Evolutionary conservation across 1,140 invertebrate genomes (phyloP), one percentile per base, ranked within the genome.

Genomic region (Dendroctonus ponderosae): DNA sequence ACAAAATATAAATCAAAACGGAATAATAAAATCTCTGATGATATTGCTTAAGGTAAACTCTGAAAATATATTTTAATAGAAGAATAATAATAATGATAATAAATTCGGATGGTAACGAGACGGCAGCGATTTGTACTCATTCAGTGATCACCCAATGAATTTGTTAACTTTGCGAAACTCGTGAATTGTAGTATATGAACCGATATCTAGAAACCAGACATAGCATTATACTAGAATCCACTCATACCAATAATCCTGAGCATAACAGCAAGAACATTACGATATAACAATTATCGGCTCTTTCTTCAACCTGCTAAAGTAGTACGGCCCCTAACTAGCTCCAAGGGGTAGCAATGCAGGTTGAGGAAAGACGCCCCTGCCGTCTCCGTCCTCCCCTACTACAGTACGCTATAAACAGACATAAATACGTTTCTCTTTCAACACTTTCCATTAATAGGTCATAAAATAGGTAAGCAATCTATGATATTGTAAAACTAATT

Each of bases 371-470:
- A 59, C 51, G 37, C 66, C 60, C 68, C 70, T 73, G 74, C 70
- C 70, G 53, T 59, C 64, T 59, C 65, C 62, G 42, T 62, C 69
- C 70, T 52, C 50, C 67, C 66, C 76, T 77, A 77, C 76, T 77
- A 77, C 76, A 77, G 76, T 77, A 77, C 76, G 62, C 75, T 77
- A 77, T 76, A 75, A 77, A 77, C 75, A 74, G 74, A 77, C 75
- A 72, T 77, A 75, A 77, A 77, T 72, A 75, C 74, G 70, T 72
- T 76, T 71, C 75, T 75, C 61, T 72, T 56, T 73, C 72, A 78
- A 77, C 74, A 77, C 76, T 76, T 76, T 75, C 75, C 75, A 77
- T 75, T 77, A 76, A 70, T 75, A 73, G 71, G 57, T 53, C 38
- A 57, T 59, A 44, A 44, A 44, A 59, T 51, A 51, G 9, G 49